These are phyloP conservation scores for Saxicola maurus DNA, from an alignment of 2,797 vertebrate species.

Conservation along the genomic window DNA sequence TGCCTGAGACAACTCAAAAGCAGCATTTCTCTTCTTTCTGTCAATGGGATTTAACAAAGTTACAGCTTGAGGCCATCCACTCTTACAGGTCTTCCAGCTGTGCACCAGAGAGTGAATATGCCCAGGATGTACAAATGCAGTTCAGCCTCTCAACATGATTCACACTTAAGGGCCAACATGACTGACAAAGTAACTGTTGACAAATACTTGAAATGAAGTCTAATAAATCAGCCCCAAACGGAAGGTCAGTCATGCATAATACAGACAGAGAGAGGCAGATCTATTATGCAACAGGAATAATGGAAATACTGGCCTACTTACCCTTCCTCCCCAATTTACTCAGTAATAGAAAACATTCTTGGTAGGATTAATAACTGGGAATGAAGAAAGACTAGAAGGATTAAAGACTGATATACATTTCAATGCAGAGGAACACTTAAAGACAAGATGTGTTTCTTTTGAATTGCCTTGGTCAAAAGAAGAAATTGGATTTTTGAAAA, in stretches of 20 bases:
- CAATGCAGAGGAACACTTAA: neutral
- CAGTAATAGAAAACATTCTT: neutral
- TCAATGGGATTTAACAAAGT: neutral
- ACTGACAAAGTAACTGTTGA: neutral
- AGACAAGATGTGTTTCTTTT: neutral
- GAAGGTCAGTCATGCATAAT: neutral
- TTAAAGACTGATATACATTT: neutral
- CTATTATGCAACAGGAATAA: neutral
- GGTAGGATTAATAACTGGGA: neutral
- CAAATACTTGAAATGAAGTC: neutral
- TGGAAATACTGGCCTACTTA: neutral
- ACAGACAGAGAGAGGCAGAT: neutral
- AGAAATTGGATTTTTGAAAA: neutral
- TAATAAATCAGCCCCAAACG: neutral
- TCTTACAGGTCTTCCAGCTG: neutral
- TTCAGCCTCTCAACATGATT: neutral
- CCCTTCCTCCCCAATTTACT: neutral
- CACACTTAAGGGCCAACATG: neutral
- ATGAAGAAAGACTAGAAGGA: neutral
- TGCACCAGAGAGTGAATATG: fast-evolving
- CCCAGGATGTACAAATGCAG: neutral
- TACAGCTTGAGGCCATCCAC: neutral
- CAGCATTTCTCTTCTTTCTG: neutral
- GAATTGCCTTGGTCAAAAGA: neutral
- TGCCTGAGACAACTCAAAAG: neutral